Evolutionary conservation across 2,113 vertebrate species (phyloP).

Genomic region (Suncus etruscus): DNA sequence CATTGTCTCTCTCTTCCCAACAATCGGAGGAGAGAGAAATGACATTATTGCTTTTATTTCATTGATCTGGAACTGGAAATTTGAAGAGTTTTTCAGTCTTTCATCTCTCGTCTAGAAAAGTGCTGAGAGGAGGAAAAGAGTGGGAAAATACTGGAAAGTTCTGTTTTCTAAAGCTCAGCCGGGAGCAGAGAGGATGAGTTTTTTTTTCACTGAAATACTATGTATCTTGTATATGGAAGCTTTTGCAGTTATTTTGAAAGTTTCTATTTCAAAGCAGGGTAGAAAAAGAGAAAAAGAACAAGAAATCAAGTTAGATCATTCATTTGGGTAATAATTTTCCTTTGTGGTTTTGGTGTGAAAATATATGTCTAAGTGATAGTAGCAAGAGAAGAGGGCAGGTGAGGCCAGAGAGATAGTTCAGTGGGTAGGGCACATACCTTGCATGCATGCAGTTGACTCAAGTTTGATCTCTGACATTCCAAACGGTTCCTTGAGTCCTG

Average conservation of each 20-base stretch:
- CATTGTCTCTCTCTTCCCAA: neutral
- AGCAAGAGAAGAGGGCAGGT: too few relatives aligned
- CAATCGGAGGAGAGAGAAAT: neutral
- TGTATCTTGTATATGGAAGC: neutral
- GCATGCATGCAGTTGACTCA: too few relatives aligned
- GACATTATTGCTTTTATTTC: neutral
- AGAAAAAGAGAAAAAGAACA: neutral
- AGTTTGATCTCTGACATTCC: too few relatives aligned
- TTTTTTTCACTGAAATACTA: neutral
- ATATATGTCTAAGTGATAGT: neutral
- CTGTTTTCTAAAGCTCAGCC: neutral
- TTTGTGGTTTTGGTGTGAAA: neutral
- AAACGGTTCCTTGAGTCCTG: too few relatives aligned
- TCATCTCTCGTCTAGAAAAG: neutral
- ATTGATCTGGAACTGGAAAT: conserved; percentile 1
- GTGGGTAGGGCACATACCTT: too few relatives aligned
- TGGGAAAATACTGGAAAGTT: neutral
- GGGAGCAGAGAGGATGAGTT: neutral
- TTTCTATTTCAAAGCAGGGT: conserved; percentile 29
- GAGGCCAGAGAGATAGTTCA: too few relatives aligned
- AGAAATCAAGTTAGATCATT: neutral
- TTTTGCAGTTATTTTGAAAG: neutral
- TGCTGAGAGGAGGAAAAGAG: neutral
- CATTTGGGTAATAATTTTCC: neutral
- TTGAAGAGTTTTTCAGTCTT: neutral